Base-by-base conservation (phyloP, 2,888 invertebrate species). In the Ectemnius lituratus region DNA sequence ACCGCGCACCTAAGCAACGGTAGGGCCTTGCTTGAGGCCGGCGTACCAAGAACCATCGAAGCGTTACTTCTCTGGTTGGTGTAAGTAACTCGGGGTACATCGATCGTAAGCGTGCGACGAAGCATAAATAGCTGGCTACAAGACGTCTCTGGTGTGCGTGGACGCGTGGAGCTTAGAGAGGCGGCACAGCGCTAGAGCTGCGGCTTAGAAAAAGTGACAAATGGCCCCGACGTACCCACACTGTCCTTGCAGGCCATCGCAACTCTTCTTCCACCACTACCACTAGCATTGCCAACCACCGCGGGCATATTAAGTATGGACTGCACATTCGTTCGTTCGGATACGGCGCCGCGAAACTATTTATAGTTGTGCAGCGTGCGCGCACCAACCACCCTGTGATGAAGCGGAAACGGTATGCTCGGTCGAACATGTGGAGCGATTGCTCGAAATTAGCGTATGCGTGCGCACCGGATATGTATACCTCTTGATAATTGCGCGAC, bases 151-250 rank as follows among this genome's bases (percentile, higher is more conserved):
- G 37, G 59, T 67, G 77, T 76, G 52, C 52, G 52, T 13, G 52
- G 63, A 63, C 71, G 52, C 52, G 52, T 13, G 52, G 63, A 63
- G 71, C 66, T 69, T 64, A 66, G 77, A 62, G 65, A 59, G 46
- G 60, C 5, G 76, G 68, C 62, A 66, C 63, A 68, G 67, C 11
- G 37, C 37, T 37, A 37, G 77, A 62, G 66, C 60, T 37, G 61
- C 6, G 77, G 69, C 64, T 69, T 65, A 72, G 68, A 75, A 75
- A 75, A 77, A 75, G 69, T 77, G 76, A 77, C 76, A 77, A 76
- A 77, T 77, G 76, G 68, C 69, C 37, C 67, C 52, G 77, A 67
- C 71, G 72, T 75, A 75, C 76, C 37, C 37, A 37, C 71, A 57
- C 76, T 60, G 76, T 76, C 75, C 76, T 77, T 76, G 77, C 72